A percentile compares a stretch with the other conserved stretches of the same genome.
These are phyloP conservation scores for Buathra laborator DNA, from an alignment of 2,888 invertebrate genomes.

Conservation along the genomic window DNA sequence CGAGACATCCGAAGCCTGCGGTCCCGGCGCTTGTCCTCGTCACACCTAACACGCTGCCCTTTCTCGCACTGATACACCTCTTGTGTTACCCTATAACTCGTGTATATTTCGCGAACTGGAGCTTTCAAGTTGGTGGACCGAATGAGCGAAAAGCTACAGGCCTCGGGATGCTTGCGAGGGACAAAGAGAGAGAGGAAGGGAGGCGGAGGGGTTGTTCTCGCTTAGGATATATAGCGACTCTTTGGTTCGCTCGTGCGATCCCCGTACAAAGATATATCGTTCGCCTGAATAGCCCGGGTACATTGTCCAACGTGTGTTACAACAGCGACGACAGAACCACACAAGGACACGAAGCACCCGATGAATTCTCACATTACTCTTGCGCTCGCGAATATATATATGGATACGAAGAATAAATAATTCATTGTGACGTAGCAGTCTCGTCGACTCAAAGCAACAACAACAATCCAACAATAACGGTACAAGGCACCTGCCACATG, in stretches of 20 bases:
- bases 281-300: slow-evolving; percentile 32
- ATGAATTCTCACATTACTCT: slow-evolving; percentile 67
- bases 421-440: slow-evolving; percentile 57
- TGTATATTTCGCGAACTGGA: background rate
- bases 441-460: slow-evolving; percentile 43
- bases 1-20: slow-evolving; percentile 32
- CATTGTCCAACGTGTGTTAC: background rate
- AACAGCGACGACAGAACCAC: slow-evolving; percentile 1
- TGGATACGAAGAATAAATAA: slow-evolving; percentile 69
- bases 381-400: background rate
- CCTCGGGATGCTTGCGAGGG: slow-evolving; percentile 18
- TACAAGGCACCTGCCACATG: slow-evolving; percentile 39
- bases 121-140: slow-evolving; percentile 31
- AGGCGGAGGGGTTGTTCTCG: slow-evolving; percentile 30
- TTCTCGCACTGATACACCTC: slow-evolving; percentile 25
- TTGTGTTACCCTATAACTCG: slow-evolving; percentile 22
- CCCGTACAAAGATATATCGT: slow-evolving; percentile 63
- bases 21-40: slow-evolving; percentile 12
- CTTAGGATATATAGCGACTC: slow-evolving; percentile 38
- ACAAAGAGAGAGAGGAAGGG: too few relatives aligned
- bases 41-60: slow-evolving; percentile 42
- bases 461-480: slow-evolving; percentile 21
- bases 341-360: slow-evolving; percentile 48
- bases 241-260: slow-evolving; percentile 30
- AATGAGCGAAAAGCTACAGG: slow-evolving; percentile 55